Evolutionary conservation across 92 coral and sea anemone genomes (phyloP), one percentile per base, ranked within the genome.

Genomic region (Phymanthus crucifer): DNA sequence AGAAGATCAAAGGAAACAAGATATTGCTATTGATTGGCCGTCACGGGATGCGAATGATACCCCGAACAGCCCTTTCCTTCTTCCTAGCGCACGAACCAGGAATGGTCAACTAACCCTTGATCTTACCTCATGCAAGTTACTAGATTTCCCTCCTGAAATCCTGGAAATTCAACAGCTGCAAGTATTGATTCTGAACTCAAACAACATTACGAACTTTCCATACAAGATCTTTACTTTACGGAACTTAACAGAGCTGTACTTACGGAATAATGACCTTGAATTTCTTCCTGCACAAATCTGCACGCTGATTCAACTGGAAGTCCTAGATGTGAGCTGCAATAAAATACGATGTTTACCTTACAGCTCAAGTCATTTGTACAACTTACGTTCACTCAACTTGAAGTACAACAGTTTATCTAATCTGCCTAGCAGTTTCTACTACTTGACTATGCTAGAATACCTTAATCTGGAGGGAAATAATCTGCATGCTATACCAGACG

Each of bases 281-380:
- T 93, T 87, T 74, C 80, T 93, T 5, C 97, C 97, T 2, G 97
- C 97, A 1, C 97, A 93, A 75, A 83, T 91, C 23, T 93, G 97
- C 36, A 85, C 97, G 31, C 81, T 81, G n/a, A 71, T 87, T 33
- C 91, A 90, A 21, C 83, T 93, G 19, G 87, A 93, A 73, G 90
- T 87, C 65, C 73, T 93, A 38, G 94, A 93, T 76, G 70, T 93
- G 80, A 90, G 88, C 71, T 80, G 85, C 70, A 93, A 93, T 57
- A 76, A 76, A 35, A 87, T 93, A 2, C 72, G 58, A 9, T 73
- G 90, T 12, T 80, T 93, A 38, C 97, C 97, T 19, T 93, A 93
- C 45, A 87, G 94, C 35, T 18, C 86, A 6, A 84, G 97, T 43
- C 94, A 93, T 66, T 78, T 93, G 47, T 68, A 77, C 6, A 72